These are phyloP conservation scores for Cuniculus paca DNA, from an alignment of 2,797 vertebrate species.

Conservation along the genomic window DNA sequence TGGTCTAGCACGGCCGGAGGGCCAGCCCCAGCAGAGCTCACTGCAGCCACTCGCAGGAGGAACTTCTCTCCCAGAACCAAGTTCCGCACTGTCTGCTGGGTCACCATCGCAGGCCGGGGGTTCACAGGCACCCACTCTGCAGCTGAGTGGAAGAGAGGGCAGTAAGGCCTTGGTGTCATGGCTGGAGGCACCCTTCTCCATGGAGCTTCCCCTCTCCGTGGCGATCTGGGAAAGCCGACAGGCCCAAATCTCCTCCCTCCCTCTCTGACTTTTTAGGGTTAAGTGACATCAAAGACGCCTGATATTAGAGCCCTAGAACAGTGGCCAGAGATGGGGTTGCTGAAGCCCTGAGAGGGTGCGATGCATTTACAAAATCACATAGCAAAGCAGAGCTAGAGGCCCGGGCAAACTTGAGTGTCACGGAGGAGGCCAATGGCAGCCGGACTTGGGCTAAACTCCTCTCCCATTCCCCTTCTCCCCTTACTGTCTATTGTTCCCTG, in stretches of 20 bases:
- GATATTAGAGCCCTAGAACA: neutral
- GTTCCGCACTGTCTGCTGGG: constrained; percentile 89
- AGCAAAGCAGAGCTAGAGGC: neutral
- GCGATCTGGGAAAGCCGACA: neutral
- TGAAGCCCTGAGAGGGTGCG: neutral
- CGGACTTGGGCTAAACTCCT: neutral
- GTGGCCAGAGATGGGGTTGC: neutral
- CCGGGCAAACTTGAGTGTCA: neutral
- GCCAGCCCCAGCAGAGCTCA: constrained; percentile 91
- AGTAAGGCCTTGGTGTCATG: neutral
- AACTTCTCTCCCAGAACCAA: constrained; percentile 92
- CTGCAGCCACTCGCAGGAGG: constrained; percentile 90
- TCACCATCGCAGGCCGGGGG: constrained; percentile 89
- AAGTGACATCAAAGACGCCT: neutral
- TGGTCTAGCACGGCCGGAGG: constrained; percentile 88
- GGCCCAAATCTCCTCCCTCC: neutral
- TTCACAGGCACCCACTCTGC: constrained; percentile 92
- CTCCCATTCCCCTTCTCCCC: too few species aligned
- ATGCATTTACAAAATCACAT: neutral
- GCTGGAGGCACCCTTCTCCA: neutral
- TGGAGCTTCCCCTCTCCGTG: neutral
- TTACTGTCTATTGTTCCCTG: neutral
- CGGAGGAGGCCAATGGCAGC: neutral
- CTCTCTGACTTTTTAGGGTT: neutral
- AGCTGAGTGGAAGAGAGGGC: constrained; percentile 85